Evolutionary conservation across 2,797 vertebrate species (phyloP).

Genomic region (Echiichthys vipera): DNA sequence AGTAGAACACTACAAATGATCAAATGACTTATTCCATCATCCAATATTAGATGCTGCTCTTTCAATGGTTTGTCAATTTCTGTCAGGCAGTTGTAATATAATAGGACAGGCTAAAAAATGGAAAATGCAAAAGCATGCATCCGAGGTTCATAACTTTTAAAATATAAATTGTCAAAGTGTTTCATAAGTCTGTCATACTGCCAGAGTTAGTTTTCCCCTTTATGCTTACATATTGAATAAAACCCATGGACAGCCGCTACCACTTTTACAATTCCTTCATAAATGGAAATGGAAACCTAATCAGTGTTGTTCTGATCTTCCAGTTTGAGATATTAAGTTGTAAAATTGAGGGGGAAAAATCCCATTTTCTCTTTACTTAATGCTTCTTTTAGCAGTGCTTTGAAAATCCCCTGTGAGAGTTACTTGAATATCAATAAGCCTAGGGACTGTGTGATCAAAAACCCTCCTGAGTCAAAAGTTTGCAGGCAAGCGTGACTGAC

Average conservation of each 20-base stretch:
- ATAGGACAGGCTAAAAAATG: not conserved
- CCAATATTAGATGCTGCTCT: not conserved
- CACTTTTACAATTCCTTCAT: slow-evolving; percentile 6
- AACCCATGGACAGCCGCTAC: not conserved
- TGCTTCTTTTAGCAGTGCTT: slow-evolving; percentile 61
- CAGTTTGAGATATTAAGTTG: slow-evolving; percentile 48
- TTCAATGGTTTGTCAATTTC: not conserved
- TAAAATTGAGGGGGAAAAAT: slow-evolving; percentile 52
- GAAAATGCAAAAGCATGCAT: not conserved
- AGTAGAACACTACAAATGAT: not conserved
- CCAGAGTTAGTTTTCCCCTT: not conserved
- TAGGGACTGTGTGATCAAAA: slow-evolving; percentile 61
- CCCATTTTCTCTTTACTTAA: slow-evolving; percentile 55
- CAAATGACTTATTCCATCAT: not conserved
- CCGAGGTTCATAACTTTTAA: not conserved
- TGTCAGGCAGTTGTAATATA: not conserved
- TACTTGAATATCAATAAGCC: slow-evolving; percentile 75
- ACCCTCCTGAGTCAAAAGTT: slow-evolving; percentile 62
- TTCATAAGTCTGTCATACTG: not conserved
- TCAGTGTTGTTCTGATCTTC: slow-evolving; percentile 36
- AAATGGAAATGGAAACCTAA: slow-evolving; percentile 44
- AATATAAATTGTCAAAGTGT: not conserved
- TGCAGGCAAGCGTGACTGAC: slow-evolving; percentile 52
- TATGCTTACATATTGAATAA: slow-evolving; percentile 31
- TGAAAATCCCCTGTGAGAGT: slow-evolving; percentile 54